These are phyloP conservation scores for Nyctalus aviator DNA, from an alignment of 2,797 vertebrate genomes.

Conservation along the genomic window DNA sequence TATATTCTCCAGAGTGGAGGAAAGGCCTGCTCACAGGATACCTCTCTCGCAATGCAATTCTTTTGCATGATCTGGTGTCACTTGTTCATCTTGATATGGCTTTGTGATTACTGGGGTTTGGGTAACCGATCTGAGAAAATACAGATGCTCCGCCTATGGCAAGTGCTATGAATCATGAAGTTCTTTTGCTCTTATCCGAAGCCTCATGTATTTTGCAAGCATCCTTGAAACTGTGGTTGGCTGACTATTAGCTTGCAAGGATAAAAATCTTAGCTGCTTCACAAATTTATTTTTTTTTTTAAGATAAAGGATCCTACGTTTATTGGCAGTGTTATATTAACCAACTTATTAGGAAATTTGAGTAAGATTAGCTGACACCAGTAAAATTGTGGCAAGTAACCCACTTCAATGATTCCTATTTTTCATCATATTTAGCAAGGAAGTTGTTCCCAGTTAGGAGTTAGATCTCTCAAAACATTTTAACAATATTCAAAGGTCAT, in stretches of 20 bases:
- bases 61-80: not conserved
- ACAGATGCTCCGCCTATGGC: not conserved
- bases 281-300: not conserved
- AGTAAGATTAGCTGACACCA: too few species aligned
- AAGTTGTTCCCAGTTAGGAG: too few species aligned
- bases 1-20: not conserved
- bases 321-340: too few species aligned
- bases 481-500: too few species aligned
- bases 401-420: too few species aligned
- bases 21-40: not conserved
- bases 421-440: too few species aligned
- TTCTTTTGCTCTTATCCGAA: constrained; percentile 16
- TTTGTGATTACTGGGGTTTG: not conserved
- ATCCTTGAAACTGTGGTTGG: constrained; percentile 21
- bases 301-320: too few species aligned
- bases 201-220: not conserved
- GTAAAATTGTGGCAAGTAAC: too few species aligned
- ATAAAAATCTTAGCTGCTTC: constrained; percentile 38
- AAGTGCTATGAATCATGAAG: not conserved
- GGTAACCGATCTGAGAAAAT: constrained; percentile 5
- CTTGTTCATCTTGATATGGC: not conserved
- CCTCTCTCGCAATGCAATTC: not conserved
- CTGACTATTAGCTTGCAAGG: constrained; percentile 16
- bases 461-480: too few species aligned
- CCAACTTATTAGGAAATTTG: too few species aligned